These are phyloP conservation scores for Contarinia nasturtii DNA, from an alignment of 1,140 invertebrate species.

Conservation along the genomic window DNA sequence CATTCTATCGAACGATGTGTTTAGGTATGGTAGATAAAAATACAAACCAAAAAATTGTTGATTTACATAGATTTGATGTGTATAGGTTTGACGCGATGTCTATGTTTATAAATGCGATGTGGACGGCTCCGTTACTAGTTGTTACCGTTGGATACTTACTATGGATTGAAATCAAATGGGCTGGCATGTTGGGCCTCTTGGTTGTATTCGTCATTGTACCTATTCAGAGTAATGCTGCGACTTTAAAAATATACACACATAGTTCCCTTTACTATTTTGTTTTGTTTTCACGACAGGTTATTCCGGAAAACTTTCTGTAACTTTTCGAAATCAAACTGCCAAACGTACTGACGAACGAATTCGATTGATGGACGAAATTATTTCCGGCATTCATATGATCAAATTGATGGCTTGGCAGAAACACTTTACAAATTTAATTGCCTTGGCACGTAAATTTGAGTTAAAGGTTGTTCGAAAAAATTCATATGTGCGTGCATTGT, in stretches of 20 bases:
- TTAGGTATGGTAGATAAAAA: too few relatives aligned
- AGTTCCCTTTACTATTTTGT: not conserved
- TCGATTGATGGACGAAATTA: conserved; percentile 59
- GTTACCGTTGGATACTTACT: conserved; percentile 14
- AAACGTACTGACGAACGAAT: conserved; percentile 54
- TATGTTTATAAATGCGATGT: conserved; percentile 24
- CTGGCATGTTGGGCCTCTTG: conserved; percentile 29
- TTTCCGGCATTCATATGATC: conserved; percentile 42
- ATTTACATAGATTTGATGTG: conserved; percentile 43
- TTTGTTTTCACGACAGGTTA: conserved; percentile 28
- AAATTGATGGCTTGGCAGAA: conserved; percentile 71
- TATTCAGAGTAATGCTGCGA: conserved; percentile 29
- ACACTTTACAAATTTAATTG: conserved; percentile 40
- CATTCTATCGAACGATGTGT: conserved; percentile 49
- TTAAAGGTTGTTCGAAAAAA: conserved; percentile 37
- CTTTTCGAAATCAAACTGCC: conserved; percentile 39
- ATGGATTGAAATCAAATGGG: conserved; percentile 26
- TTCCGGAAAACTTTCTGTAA: conserved; percentile 43
- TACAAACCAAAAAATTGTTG: conserved; percentile 41
- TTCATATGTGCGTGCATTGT: conserved; percentile 49
- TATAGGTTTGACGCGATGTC: conserved; percentile 21
- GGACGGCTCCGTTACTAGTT: conserved; percentile 33
- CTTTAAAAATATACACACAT: too few relatives aligned
- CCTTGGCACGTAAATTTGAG: conserved; percentile 37
- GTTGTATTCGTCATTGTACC: conserved; percentile 38